Evolutionary conservation across 2,888 invertebrate species (phyloP).

Genomic region (Nasonia oneida): DNA sequence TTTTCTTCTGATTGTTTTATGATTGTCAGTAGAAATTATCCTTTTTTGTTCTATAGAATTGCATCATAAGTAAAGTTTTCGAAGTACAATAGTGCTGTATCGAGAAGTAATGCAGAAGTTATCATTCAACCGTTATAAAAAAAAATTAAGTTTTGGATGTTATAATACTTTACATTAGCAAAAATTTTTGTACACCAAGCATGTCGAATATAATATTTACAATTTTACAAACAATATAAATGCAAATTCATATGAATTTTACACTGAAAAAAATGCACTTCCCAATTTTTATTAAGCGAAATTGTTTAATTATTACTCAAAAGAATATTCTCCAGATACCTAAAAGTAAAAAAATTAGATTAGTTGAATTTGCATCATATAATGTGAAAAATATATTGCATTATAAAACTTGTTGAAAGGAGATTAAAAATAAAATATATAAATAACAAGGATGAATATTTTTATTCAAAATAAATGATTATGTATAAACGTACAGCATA

Average conservation of each 20-base stretch:
- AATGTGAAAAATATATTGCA: not conserved
- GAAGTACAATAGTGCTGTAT: conserved; percentile 25
- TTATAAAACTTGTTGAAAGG: not conserved
- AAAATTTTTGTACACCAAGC: not conserved
- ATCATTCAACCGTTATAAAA: conserved; percentile 32
- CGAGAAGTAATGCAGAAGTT: conserved; percentile 35
- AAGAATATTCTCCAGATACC: not conserved
- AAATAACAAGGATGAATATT: not conserved
- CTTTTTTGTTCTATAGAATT: conserved; percentile 25
- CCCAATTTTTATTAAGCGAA: too few species aligned
- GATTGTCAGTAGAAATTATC: not conserved
- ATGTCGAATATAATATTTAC: conserved; percentile 33
- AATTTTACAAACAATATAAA: conserved; percentile 35
- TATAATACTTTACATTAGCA: not conserved
- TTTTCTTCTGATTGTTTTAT: not conserved
- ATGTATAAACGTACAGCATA: not conserved
- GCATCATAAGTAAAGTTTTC: conserved; percentile 6
- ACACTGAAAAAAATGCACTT: too few species aligned
- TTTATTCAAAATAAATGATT: not conserved
- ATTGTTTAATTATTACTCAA: not conserved
- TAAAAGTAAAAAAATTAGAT: conserved; percentile 41
- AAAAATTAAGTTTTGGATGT: conserved; percentile 1
- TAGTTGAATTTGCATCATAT: not conserved
- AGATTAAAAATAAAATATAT: not conserved
- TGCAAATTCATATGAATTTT: not conserved